These are phyloP conservation scores for Tipula lateralis DNA, from an alignment of 2,888 invertebrate species.

Conservation along the genomic window DNA sequence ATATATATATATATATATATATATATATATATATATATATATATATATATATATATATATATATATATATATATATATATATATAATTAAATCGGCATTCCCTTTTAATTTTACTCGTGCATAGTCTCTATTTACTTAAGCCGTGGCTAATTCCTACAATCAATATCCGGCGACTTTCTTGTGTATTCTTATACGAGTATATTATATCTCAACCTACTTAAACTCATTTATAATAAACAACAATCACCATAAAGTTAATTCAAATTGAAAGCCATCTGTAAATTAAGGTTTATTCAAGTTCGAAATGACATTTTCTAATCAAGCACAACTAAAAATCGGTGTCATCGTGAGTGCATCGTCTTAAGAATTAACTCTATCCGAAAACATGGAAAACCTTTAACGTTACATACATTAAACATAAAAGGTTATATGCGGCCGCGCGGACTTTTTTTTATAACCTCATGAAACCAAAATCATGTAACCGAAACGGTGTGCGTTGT, in stretches of 20 bases:
- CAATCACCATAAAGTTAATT: neutral
- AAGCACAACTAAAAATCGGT: neutral
- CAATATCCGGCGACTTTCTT: neutral
- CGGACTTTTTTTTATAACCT: neutral
- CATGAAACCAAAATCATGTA: neutral
- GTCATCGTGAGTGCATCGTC: neutral
- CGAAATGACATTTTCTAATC: neutral
- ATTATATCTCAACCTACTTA: too few species aligned
- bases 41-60: too few species aligned
- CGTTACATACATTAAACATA: neutral
- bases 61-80: too few species aligned
- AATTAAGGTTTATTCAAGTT: neutral
- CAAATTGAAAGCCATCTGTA: neutral
- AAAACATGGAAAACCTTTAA: constrained; percentile 1
- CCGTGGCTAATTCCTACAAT: neutral
- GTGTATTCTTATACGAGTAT: neutral
- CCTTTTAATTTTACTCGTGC: neutral
- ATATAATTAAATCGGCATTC: too few species aligned
- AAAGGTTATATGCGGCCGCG: neutral
- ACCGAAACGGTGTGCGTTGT: neutral
- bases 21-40: too few species aligned
- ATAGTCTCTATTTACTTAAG: neutral
- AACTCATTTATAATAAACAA: neutral
- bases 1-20: too few species aligned
- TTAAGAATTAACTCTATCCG: neutral